Percentiles rank a stretch among this genome's conserved stretches.
Conservation (phyloP, 2,888 invertebrate species). For the Eugnorisma glareosa region DNA sequence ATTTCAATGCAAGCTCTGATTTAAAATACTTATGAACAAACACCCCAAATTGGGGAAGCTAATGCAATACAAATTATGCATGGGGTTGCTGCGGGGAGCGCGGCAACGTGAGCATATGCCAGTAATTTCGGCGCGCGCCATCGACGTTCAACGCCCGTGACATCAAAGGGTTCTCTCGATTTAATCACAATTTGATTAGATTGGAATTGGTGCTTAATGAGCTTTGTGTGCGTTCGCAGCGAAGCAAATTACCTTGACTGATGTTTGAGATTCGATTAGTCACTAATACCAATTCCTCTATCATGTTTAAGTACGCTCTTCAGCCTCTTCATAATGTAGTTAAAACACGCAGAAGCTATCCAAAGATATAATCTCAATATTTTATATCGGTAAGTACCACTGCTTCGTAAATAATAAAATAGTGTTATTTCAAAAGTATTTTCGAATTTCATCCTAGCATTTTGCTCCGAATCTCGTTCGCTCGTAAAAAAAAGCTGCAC, state of each 20-base stretch:
- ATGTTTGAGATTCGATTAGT: constrained; percentile 54
- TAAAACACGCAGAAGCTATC: neutral
- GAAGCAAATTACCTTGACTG: constrained; percentile 64
- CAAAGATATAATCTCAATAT: constrained; percentile 10
- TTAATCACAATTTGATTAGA: constrained; percentile 79
- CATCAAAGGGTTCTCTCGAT: constrained; percentile 76
- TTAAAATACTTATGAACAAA: constrained; percentile 60
- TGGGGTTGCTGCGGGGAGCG: constrained; percentile 53
- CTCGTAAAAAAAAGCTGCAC: constrained; percentile 70
- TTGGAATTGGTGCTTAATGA: constrained; percentile 75
- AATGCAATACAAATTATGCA: constrained; percentile 60
- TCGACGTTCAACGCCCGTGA: constrained; percentile 51
- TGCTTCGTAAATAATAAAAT: constrained; percentile 44
- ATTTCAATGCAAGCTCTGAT: constrained; percentile 49
- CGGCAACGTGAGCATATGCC: constrained; percentile 50
- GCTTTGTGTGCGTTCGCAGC: constrained; percentile 66
- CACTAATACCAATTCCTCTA: constrained; percentile 43
- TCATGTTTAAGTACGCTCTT: constrained; percentile 24
- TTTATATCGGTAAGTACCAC: constrained; percentile 6
- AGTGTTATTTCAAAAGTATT: constrained; percentile 61
- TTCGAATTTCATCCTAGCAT: constrained; percentile 58
- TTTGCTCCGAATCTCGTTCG: constrained; percentile 66
- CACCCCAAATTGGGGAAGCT: constrained; percentile 54
- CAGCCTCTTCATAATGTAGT: constrained; percentile 13
- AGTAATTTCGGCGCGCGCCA: constrained; percentile 56